A percentile compares a stretch with the other conserved stretches of the same genome.
These are phyloP conservation scores for Rhinoptilus africanus DNA, from an alignment of 2,113 vertebrate genomes.

Conservation along the genomic window DNA sequence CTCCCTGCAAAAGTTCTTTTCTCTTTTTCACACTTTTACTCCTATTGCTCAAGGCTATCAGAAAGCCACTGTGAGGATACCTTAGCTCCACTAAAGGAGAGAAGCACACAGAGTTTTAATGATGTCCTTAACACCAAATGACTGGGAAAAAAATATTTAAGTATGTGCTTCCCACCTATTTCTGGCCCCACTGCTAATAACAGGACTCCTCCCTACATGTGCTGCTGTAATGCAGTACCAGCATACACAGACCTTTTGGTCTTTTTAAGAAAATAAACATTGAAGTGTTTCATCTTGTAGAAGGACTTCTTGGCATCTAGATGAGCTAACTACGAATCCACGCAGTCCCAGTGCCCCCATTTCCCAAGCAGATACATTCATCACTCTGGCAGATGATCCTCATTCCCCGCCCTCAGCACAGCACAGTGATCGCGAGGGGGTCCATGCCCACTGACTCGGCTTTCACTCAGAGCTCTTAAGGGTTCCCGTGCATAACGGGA, in stretches of 20 bases:
- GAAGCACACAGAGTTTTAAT: neutral
- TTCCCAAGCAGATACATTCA: neutral
- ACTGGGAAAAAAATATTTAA: neutral
- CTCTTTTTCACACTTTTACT: neutral
- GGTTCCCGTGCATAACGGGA: neutral
- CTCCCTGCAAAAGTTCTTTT: neutral
- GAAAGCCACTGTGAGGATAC: neutral
- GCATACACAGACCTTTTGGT: neutral
- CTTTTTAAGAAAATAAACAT: neutral
- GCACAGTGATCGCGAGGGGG: neutral
- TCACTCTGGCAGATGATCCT: neutral
- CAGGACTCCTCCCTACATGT: neutral
- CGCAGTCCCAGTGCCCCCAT: neutral
- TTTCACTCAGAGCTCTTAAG: neutral
- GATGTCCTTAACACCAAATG: neutral
- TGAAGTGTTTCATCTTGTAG: neutral
- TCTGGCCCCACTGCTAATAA: neutral
- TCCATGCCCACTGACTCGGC: neutral
- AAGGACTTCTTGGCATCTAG: neutral
- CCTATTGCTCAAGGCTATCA: neutral
- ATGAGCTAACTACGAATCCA: neutral
- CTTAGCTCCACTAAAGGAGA: neutral
- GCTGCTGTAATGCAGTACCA: neutral
- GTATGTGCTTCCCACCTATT: neutral
- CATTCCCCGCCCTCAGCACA: neutral